Conservation (phyloP, 2,888 invertebrate species). For the Spicauda simplicius region DNA sequence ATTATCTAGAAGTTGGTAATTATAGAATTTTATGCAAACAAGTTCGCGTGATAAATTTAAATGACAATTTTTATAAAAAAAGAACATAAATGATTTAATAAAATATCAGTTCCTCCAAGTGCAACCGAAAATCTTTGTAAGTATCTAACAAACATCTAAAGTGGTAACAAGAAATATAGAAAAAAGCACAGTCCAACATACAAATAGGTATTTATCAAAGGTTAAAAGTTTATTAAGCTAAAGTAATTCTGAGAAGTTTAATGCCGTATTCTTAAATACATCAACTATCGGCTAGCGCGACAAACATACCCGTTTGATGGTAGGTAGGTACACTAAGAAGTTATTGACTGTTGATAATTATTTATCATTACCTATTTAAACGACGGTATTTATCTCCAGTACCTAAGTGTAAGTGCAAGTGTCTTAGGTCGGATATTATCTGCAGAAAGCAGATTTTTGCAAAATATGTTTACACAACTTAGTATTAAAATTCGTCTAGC, state of each 20-base stretch:
- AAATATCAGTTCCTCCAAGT: background rate
- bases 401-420: no score
- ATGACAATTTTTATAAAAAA: background rate
- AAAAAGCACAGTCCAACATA: conserved; percentile 58
- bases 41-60: background rate
- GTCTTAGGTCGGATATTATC: no score
- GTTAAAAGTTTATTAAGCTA: conserved; percentile 55
- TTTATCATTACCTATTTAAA: no score
- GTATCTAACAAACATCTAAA: conserved; percentile 62
- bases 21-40: background rate
- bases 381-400: no score
- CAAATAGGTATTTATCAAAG: conserved; percentile 60
- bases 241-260: conserved; percentile 40
- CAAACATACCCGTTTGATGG: no score
- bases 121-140: conserved; percentile 50
- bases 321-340: no score
- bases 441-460: background rate
- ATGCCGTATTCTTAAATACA: background rate
- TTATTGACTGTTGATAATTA: no score
- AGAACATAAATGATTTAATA: background rate
- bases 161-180: conserved; percentile 49
- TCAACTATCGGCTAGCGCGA: background rate
- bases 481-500: background rate
- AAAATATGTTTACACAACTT: background rate
- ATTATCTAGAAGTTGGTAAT: background rate